phyloP scores from a whole-genome alignment of 2,113 vertebrate species.

The rabbit (Oryctolagus cuniculus) region mOryCun1.1 NC_091448.1:45833501-45834000 shows the following conservation, averaged over 20 bases:
- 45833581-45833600: too few species aligned
- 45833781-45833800: slow-evolving; percentile 26
- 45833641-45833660: slow-evolving; percentile 5
- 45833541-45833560: too few species aligned
- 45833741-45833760: slow-evolving; percentile 34
- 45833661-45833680: slow-evolving; percentile 41
- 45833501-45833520: too few species aligned
- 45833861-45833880: slow-evolving; percentile 29
- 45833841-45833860: slow-evolving; percentile 55
- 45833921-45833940: slow-evolving; percentile 29
- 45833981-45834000: slow-evolving; percentile 65
- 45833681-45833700: slow-evolving; percentile 47
- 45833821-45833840: slow-evolving; percentile 14
- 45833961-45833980: slow-evolving; percentile 22
- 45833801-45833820: neutral
- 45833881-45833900: neutral
- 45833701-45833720: slow-evolving; percentile 35
- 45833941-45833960: slow-evolving; percentile 41
- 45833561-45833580: too few species aligned
- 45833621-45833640: slow-evolving; percentile 51
- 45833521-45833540: too few species aligned
- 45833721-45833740: slow-evolving; percentile 6
- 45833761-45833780: slow-evolving; percentile 42
- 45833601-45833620: too few species aligned
- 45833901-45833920: slow-evolving; percentile 35